A percentile compares a stretch with the other conserved stretches of the same genome.
These are phyloP conservation scores for Macroteleia sp. DNA, from an alignment of 2,888 invertebrate species.

Conservation along the genomic window DNA sequence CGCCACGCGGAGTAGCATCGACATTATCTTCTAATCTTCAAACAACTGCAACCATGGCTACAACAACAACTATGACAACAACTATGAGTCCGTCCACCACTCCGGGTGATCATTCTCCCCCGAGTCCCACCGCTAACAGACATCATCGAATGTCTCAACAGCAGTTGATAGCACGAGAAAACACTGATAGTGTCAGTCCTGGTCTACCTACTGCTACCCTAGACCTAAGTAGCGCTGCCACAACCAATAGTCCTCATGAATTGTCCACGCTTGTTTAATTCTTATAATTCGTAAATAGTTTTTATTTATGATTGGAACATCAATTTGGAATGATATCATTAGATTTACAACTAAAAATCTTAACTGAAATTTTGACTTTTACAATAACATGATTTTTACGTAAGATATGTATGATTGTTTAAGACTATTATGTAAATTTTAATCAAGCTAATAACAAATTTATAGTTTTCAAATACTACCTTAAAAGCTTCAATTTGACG, in stretches of 20 bases:
- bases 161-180: slow-evolving; percentile 80
- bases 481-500: too few species aligned
- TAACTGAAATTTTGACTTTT: too few species aligned
- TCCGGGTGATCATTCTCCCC: slow-evolving; percentile 80
- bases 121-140: slow-evolving; percentile 70
- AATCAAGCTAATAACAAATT: too few species aligned
- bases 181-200: slow-evolving; percentile 88
- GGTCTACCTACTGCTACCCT: slow-evolving; percentile 86
- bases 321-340: too few species aligned
- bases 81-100: slow-evolving; percentile 71
- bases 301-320: too few species aligned
- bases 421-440: too few species aligned
- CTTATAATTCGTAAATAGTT: too few species aligned
- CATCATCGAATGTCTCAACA: slow-evolving; percentile 71
- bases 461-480: too few species aligned
- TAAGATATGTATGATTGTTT: too few species aligned
- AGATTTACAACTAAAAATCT: too few species aligned
- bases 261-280: slow-evolving; percentile 89
- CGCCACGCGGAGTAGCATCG: slow-evolving; percentile 33
- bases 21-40: slow-evolving; percentile 16
- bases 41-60: slow-evolving; percentile 43
- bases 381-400: too few species aligned
- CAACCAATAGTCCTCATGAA: slow-evolving; percentile 88
- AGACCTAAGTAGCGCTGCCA: slow-evolving; percentile 88
- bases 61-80: slow-evolving; percentile 44